phyloP scores from a whole-genome alignment of 2,888 invertebrate genomes.

The Argynnis bischoffii region DNA sequence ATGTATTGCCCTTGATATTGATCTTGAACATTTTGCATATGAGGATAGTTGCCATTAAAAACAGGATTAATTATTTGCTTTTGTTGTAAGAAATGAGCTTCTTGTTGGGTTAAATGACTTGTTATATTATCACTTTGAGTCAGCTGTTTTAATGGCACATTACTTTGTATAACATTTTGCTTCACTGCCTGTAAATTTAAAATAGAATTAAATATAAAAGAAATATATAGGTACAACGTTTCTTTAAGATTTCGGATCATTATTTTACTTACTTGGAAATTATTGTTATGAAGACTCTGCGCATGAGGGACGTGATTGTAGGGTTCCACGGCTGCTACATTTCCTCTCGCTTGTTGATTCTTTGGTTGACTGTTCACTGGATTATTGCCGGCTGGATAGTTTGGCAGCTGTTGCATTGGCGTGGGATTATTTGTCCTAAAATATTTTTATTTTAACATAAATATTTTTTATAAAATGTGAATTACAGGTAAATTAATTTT shows the following conservation, averaged over 20 bases:
- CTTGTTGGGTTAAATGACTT: slow-evolving; percentile 73
- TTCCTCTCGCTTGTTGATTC: slow-evolving; percentile 85
- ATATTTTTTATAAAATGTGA: not conserved
- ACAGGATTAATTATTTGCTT: slow-evolving; percentile 79
- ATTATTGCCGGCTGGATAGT: slow-evolving; percentile 63
- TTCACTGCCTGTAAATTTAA: slow-evolving; percentile 68
- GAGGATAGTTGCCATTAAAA: slow-evolving; percentile 70
- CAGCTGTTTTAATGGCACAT: slow-evolving; percentile 79
- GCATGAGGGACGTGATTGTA: slow-evolving; percentile 92
- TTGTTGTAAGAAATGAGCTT: slow-evolving; percentile 79
- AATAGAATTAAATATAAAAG: no score
- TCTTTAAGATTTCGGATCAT: no score
- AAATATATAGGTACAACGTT: no score
- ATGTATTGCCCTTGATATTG: slow-evolving; percentile 72
- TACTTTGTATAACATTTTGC: slow-evolving; percentile 77
- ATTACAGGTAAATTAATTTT: no score
- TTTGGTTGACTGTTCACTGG: slow-evolving; percentile 71
- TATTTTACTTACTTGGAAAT: slow-evolving; percentile 65
- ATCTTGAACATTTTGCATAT: slow-evolving; percentile 62
- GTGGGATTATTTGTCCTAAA: slow-evolving; percentile 74
- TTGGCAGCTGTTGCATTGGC: slow-evolving; percentile 76
- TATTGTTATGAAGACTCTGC: slow-evolving; percentile 75
- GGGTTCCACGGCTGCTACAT: slow-evolving; percentile 93
- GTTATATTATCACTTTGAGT: slow-evolving; percentile 78
- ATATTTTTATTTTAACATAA: slow-evolving; percentile 31